Evolutionary conservation across 2,113 vertebrate species (phyloP).

Genomic region (Syrmaticus mikado): DNA sequence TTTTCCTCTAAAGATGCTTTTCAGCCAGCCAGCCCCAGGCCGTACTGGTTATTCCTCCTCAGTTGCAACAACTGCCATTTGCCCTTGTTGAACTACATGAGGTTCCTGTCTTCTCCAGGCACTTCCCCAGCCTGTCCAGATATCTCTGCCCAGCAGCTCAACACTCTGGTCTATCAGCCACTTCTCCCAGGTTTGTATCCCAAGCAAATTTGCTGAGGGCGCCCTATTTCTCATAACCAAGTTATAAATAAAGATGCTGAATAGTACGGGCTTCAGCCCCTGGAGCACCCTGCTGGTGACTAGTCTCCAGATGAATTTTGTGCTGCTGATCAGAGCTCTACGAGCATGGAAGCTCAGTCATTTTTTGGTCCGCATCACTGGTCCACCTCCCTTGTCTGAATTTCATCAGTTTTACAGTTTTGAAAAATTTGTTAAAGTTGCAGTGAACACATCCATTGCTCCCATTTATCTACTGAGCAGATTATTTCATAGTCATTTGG

Average conservation of each 20-base stretch:
- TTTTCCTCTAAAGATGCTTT: background rate
- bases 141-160: background rate
- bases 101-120: background rate
- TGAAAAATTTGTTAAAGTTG: background rate
- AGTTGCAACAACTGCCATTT: background rate
- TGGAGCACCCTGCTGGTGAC: background rate
- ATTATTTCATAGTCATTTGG: accelerated
- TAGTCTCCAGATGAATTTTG: background rate
- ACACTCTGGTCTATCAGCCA: background rate
- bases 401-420: background rate
- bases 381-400: background rate
- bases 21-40: background rate
- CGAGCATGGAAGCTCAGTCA: background rate
- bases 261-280: background rate
- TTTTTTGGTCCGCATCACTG: background rate
- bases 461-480: background rate
- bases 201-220: background rate
- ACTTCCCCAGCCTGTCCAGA: background rate
- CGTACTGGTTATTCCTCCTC: background rate
- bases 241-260: background rate
- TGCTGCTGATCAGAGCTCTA: background rate
- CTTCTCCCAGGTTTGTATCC: background rate
- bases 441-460: background rate
- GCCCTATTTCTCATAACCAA: background rate
- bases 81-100: background rate